phyloP scores from a whole-genome alignment of 2,888 invertebrate genomes.

The Ophion ellenae region DNA sequence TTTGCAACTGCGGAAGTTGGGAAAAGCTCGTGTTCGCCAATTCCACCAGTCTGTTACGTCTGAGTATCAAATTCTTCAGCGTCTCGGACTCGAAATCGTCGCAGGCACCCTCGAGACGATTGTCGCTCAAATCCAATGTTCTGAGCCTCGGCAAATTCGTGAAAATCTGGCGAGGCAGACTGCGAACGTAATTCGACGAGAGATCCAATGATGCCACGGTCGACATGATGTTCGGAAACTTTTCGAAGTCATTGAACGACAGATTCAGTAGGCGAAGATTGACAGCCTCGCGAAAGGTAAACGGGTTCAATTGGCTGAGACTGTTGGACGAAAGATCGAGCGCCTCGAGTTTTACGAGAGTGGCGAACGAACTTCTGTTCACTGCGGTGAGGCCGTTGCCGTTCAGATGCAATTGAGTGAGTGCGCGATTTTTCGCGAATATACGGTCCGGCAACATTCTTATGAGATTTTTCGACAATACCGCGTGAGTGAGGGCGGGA shows the following conservation, averaged over 20 bases:
- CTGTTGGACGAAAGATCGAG: conserved; percentile 90
- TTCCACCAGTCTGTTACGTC: conserved; percentile 86
- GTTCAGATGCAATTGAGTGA: conserved; percentile 88
- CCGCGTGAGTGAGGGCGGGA: conserved; percentile 86
- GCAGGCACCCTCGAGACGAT: conserved; percentile 87
- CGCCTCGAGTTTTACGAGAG: conserved; percentile 85
- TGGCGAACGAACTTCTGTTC: conserved; percentile 87
- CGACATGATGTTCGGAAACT: conserved; percentile 72
- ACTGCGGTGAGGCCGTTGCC: conserved; percentile 88
- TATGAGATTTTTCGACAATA: conserved; percentile 88
- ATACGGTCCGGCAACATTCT: conserved; percentile 85
- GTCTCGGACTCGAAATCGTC: conserved; percentile 86
- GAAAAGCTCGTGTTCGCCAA: conserved; percentile 88
- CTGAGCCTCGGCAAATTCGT: conserved; percentile 85
- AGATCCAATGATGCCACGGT: conserved; percentile 73
- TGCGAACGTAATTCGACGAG: conserved; percentile 74
- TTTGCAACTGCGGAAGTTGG: conserved; percentile 86
- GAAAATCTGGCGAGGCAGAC: conserved; percentile 69
- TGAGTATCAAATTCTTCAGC: conserved; percentile 86
- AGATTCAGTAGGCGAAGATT: conserved; percentile 87
- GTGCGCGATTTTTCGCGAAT: conserved; percentile 87
- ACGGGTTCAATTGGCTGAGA: conserved; percentile 86
- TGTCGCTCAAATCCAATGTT: conserved; percentile 88
- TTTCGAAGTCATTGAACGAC: conserved; percentile 82
- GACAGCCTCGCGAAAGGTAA: conserved; percentile 86